Percentiles rank a stretch among this genome's conserved stretches.
Evolutionary conservation across 2,113 vertebrate species (phyloP).

Genomic region (Hippopotamus amphibius): DNA sequence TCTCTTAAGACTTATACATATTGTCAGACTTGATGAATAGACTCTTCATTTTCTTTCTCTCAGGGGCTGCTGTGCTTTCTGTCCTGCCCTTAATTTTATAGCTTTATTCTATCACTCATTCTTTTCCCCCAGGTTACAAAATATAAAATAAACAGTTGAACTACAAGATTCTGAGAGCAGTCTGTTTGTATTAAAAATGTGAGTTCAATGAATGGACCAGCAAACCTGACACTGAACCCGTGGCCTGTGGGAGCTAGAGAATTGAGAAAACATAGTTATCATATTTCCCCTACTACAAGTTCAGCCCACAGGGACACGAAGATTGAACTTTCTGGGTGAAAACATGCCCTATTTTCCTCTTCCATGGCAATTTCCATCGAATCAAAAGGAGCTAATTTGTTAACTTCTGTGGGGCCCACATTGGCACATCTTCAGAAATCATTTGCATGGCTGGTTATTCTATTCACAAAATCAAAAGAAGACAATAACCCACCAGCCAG

Average conservation of each 20-base stretch:
- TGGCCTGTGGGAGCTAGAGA: neutral
- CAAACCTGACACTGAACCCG: neutral
- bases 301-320: conserved; percentile 15
- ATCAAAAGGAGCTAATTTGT: conserved; percentile 61
- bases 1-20: conserved; percentile 31
- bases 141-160: conserved; percentile 61
- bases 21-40: conserved; percentile 66
- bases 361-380: neutral
- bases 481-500: conserved; percentile 17
- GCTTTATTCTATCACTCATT: conserved; percentile 46
- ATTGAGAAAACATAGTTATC: conserved; percentile 13
- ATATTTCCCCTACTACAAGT: conserved; percentile 40
- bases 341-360: neutral
- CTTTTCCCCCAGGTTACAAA: conserved; percentile 46
- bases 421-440: conserved; percentile 55
- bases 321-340: conserved; percentile 42
- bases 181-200: conserved; percentile 52
- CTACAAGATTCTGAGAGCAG: conserved; percentile 15
- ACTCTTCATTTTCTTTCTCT: conserved; percentile 54
- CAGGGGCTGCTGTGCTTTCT: neutral
- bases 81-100: conserved; percentile 59
- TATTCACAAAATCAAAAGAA: conserved; percentile 62
- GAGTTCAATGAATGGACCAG: conserved; percentile 27
- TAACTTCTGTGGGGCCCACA: neutral
- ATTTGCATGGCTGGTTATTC: conserved; percentile 46